Evolutionary conservation across 1,140 invertebrate genomes (phyloP), one percentile per base, ranked within the genome.

Genomic region (Zophobas morio): DNA sequence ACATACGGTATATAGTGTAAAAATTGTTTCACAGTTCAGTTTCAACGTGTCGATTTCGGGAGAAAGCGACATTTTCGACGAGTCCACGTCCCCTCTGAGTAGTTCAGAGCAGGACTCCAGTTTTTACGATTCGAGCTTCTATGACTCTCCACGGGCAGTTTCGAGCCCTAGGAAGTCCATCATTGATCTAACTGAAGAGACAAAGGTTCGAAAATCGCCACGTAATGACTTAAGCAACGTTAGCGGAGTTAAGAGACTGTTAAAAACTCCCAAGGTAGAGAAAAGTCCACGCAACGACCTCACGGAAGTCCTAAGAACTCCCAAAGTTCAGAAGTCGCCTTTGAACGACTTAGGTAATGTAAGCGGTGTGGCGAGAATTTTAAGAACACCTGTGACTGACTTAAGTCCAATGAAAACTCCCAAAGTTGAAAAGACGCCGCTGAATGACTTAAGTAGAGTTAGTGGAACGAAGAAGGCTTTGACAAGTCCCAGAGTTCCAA

Each of bases 271-370:
- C 6, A 42, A 70, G 1, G 37, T 46, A 8, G 1, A 8, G 6
- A 40, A 70, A 8, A 35, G 33, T 1, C 54, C 54, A 2, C 6
- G 8, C 33, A 72, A 72, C 33, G 42, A 72, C 34, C 36, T 72
- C 1, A 6, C 34, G 6, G 36, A 72, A 5, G 70, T 34, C 33
- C 51, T 51, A n/a, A 72, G 20, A 35, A 72, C 70, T 49, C 70
- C 70, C 1, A 72, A 51, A 72, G 47, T 36, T 36, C 70, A 34
- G 34, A 72, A 51, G n/a, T 51, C 70, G 34, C 87, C 86, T 0
- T 82, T 81, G 72, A 87, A 87, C 70, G 84, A 85, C 54, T 80
- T 88, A 53, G 20, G 20, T 20, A 20, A 20, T 20, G 20, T 20
- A 20, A 20, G 20, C 20, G 20, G 0, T 20, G 20, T 20, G 20